A percentile compares a stretch with the other conserved stretches of the same genome.
These are phyloP conservation scores for Drosophila yooni DNA, from an alignment of 2,888 invertebrate genomes.

Conservation along the genomic window DNA sequence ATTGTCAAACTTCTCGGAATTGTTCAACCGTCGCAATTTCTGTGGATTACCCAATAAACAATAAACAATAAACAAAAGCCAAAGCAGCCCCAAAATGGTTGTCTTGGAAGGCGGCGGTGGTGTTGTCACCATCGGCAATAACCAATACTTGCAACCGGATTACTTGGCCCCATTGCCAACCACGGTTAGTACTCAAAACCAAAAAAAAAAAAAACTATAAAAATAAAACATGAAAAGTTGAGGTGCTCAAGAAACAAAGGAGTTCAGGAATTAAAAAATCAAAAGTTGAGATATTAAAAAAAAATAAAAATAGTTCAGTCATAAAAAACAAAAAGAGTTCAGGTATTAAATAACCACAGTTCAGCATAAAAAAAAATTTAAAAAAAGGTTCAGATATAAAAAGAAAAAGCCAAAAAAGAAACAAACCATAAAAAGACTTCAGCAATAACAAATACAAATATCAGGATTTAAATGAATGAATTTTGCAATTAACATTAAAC, in stretches of 20 bases:
- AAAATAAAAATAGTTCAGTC: not conserved
- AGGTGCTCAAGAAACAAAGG: not conserved
- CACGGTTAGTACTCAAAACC: conserved; percentile 90
- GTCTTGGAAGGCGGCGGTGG: conserved; percentile 95
- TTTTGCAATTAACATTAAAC: not conserved
- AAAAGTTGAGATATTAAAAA: not conserved
- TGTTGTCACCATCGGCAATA: conserved; percentile 94
- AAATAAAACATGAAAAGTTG: not conserved
- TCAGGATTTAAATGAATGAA: not conserved
- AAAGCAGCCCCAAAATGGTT: conserved; percentile 88
- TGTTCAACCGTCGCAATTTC: conserved; percentile 19
- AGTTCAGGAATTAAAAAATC: not conserved
- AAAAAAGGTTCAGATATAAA: not conserved
- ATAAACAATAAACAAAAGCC: conserved; percentile 21
- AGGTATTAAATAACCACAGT: conserved; percentile 63
- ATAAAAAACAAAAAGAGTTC: not conserved
- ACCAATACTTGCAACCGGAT: conserved; percentile 98
- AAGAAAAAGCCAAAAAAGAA: not conserved
- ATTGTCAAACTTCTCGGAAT: conserved; percentile 14
- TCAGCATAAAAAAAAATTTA: not conserved
- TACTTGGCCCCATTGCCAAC: conserved; percentile 97
- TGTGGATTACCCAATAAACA: conserved; percentile 41
- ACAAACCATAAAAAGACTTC: not conserved
- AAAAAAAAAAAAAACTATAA: not conserved
- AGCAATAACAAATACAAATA: not conserved